Base-by-base conservation (phyloP, 2,113 vertebrate genomes). In the Ammodytes dubius region DNA sequence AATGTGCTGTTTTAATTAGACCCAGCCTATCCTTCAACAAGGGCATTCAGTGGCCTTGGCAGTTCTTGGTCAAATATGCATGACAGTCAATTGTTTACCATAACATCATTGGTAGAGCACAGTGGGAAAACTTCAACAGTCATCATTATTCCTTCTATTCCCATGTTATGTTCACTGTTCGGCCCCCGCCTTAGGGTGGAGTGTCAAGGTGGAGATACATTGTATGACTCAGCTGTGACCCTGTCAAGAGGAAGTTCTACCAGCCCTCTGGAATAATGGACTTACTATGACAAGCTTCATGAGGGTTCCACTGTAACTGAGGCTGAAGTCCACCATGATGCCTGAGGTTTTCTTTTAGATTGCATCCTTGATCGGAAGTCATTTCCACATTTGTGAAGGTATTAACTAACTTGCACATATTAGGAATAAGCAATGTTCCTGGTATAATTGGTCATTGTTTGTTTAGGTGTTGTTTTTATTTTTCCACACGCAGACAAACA, bases 1-100 rank as follows among this genome's bases (percentile, higher is more conserved):
- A 52, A 87, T 90, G 80, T 86, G 39, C 74, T 52, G 17, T 76
- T 92, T 82, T 90, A 87, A 89, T 90, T 83, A 85, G 61, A 88
- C 74, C 12, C 69, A 65, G 66, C 27, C 47, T 79, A 67, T 67
- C 79, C 89, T 85, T 87, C 81, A 92, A 81, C 68, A 73, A 66
- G 11, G 69, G 69, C 54, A 66, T 59, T 74, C 45, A 70, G 60
- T 59, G 58, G 54, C 73, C 69, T 59, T 53, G 77, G 81, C 54
- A 52, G 49, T 77, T 15, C 46, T 74, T 69, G 42, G 46, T 60
- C 78, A 54, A 66, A 75, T 74, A 58, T 61, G 84, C 52, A 65
- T 61, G 35, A 53, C 53, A 35, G 56, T 13, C 58, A 79, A 57
- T 7, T n/a, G 6, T 45, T 52, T 4, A 61, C 64, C 19, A 57